These are phyloP conservation scores for Melanostigma gelatinosum DNA, from an alignment of 2,113 vertebrate genomes.

Conservation along the genomic window DNA sequence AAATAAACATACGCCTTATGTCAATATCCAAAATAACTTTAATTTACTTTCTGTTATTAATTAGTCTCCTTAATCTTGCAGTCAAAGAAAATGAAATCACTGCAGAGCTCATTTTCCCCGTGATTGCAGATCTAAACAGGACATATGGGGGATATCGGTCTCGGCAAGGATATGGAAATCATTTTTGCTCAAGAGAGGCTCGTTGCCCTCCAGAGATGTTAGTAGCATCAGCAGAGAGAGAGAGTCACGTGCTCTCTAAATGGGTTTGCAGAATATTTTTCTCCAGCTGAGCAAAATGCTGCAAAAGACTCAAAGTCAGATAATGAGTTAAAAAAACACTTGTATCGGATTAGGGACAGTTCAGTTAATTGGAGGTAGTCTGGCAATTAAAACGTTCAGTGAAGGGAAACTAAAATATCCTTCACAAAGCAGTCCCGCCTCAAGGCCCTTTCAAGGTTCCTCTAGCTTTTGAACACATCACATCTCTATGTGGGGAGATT, in stretches of 20 bases:
- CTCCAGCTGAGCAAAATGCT: not conserved
- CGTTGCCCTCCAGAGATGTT: constrained; percentile 37
- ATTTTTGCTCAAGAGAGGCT: constrained; percentile 42
- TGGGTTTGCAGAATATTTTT: not conserved
- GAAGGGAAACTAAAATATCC: not conserved
- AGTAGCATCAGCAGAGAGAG: not conserved
- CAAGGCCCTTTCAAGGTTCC: not conserved
- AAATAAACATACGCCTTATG: not conserved
- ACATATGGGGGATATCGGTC: constrained; percentile 56
- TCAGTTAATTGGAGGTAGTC: not conserved
- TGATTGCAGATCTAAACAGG: constrained; percentile 63
- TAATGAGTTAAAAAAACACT: not conserved
- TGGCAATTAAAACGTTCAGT: not conserved
- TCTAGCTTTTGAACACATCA: not conserved
- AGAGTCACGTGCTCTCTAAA: not conserved
- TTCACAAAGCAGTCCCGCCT: not conserved
- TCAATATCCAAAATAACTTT: not conserved
- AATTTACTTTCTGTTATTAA: not conserved
- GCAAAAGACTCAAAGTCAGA: not conserved
- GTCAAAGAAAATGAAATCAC: constrained; percentile 6
- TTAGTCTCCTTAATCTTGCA: not conserved
- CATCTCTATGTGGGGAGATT: not conserved
- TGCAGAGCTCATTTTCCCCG: constrained; percentile 39
- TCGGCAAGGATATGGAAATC: constrained; percentile 39
- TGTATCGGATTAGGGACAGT: not conserved